Evolutionary conservation across 2,113 vertebrate genomes (phyloP).

Genomic region (Hypocryptadius cinnamomeus): DNA sequence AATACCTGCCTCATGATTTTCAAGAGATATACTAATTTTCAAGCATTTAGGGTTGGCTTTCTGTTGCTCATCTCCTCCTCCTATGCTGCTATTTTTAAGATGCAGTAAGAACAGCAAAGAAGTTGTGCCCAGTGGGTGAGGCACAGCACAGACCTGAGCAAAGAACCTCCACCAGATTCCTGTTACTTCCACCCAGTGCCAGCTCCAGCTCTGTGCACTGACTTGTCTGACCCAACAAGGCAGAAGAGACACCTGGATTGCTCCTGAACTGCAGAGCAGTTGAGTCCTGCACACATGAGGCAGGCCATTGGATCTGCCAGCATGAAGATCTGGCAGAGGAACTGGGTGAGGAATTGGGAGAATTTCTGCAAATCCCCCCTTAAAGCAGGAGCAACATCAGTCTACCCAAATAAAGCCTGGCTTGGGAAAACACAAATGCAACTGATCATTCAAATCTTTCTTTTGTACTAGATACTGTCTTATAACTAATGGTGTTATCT

Average conservation of each 20-base stretch:
- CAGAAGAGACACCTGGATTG: neutral
- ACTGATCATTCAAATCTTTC: neutral
- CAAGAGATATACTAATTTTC: neutral
- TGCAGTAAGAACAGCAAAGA: neutral
- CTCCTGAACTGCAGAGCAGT: neutral
- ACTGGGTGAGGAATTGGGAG: rapidly evolving
- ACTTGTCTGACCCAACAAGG: neutral
- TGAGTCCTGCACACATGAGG: neutral
- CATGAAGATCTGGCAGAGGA: too few species aligned
- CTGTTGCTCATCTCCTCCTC: neutral
- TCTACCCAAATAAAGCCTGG: neutral
- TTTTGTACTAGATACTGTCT: neutral
- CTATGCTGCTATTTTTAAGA: neutral
- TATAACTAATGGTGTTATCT: neutral
- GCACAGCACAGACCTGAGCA: neutral
- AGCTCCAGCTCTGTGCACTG: neutral
- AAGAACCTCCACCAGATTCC: neutral
- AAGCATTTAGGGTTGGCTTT: neutral
- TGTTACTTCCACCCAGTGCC: neutral
- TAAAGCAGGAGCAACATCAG: neutral
- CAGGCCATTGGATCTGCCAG: neutral
- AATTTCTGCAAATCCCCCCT: neutral
- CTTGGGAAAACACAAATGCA: neutral
- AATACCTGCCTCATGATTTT: neutral
- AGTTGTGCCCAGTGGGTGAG: neutral